Conservation (phyloP, 2,888 invertebrate genomes). For the Andrena fulva region DNA sequence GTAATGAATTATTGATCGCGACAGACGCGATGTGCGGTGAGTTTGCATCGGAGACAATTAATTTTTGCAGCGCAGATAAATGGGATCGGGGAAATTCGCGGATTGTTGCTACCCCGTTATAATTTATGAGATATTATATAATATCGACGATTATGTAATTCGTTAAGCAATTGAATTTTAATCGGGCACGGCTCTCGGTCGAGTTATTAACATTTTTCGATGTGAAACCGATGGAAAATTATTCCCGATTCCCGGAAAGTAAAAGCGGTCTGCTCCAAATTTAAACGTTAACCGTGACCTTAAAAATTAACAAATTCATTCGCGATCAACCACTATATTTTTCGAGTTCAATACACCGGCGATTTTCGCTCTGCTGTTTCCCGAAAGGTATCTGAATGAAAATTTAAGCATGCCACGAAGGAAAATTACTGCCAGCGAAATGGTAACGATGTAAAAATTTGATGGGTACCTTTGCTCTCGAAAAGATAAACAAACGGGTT, state of each 20-base stretch:
- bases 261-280: conserved; percentile 41
- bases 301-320: conserved; percentile 43
- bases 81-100: not conserved
- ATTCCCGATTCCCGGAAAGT: conserved; percentile 37
- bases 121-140: conserved; percentile 37
- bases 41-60: not conserved
- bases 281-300: conserved; percentile 52
- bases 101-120: conserved; percentile 2
- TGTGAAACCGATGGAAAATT: conserved; percentile 46
- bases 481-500: not conserved
- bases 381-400: not conserved
- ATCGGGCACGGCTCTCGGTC: conserved; percentile 8
- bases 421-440: not conserved
- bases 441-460: not conserved
- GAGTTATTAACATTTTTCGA: conserved; percentile 52
- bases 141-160: conserved; percentile 32
- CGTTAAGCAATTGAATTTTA: conserved; percentile 41
- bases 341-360: not conserved
- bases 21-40: not conserved
- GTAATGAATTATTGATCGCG: not conserved
- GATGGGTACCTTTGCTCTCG: not conserved
- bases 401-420: not conserved
- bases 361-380: not conserved
- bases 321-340: not conserved
- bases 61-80: conserved; percentile 24